phyloP scores from a whole-genome alignment of 2,113 vertebrate genomes.

The Phalacrocorax pelagicus region DNA sequence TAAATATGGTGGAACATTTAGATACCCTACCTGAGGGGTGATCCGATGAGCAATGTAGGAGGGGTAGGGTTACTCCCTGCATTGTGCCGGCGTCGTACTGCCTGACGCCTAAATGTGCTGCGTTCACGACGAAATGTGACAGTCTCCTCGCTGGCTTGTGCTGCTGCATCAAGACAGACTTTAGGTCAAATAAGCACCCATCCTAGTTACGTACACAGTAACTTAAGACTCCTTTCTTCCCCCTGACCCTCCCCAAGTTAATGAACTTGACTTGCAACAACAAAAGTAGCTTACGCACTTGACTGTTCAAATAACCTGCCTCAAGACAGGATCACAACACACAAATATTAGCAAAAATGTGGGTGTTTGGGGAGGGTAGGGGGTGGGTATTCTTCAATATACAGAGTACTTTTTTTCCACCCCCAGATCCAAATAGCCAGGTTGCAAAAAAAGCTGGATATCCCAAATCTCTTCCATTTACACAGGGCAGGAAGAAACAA shows the following conservation, averaged over 20 bases:
- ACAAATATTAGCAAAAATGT: background rate
- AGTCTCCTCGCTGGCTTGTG: conserved; percentile 91
- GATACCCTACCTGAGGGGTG: conserved; percentile 94
- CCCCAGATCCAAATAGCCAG: background rate
- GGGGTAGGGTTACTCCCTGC: conserved; percentile 98
- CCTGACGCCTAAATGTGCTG: conserved; percentile 99
- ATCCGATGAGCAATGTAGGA: conserved; percentile 96
- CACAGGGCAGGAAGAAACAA: background rate
- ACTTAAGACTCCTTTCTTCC: conserved; percentile 68
- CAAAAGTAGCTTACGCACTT: background rate
- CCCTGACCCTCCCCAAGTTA: conserved; percentile 57
- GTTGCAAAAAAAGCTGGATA: background rate
- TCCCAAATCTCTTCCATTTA: background rate
- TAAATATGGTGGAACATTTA: conserved; percentile 76
- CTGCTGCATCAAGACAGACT: conserved; percentile 89
- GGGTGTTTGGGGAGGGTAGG: no score
- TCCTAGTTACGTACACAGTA: conserved; percentile 69
- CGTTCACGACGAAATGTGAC: conserved; percentile 96
- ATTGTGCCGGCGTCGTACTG: conserved; percentile 97
- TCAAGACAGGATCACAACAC: background rate
- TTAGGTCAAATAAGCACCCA: conserved; percentile 79
- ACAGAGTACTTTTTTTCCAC: background rate
- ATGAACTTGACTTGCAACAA: conserved; percentile 19
- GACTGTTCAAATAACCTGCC: background rate
- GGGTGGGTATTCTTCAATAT: background rate